phyloP scores from a whole-genome alignment of 2,797 vertebrate genomes.

The Enteromius paludinosus region DNA sequence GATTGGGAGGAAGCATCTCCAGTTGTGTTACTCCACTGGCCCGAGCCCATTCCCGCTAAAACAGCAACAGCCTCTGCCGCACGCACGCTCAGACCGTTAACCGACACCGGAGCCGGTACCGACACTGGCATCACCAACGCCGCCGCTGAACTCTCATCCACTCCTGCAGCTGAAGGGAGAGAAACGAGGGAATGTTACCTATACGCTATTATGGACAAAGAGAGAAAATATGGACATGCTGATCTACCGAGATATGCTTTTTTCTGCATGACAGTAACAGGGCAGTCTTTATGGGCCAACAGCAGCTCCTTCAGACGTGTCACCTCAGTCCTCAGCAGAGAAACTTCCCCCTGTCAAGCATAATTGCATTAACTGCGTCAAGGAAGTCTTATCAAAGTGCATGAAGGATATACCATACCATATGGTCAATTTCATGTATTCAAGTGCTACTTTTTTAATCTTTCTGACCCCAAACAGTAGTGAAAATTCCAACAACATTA shows the following conservation, averaged over 20 bases:
- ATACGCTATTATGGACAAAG: neutral
- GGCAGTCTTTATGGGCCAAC: constrained; percentile 96
- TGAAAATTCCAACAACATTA: neutral
- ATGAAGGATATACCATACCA: neutral
- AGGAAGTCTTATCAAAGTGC: neutral
- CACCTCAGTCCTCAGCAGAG: constrained; percentile 90
- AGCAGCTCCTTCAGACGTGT: constrained; percentile 95
- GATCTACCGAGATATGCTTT: constrained; percentile 90
- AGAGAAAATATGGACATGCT: neutral
- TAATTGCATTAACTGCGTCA: constrained; percentile 12
- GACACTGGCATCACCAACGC: constrained; percentile 65
- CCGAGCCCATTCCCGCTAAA: constrained; percentile 90
- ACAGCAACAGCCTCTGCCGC: constrained; percentile 93
- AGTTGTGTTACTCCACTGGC: constrained; percentile 82
- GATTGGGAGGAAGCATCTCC: constrained; percentile 86
- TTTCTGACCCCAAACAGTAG: neutral
- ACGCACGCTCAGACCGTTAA: constrained; percentile 88
- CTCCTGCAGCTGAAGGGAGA: constrained; percentile 77
- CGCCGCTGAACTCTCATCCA: constrained; percentile 79
- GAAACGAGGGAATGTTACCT: constrained; percentile 62
- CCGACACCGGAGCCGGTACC: constrained; percentile 76
- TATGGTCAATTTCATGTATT: neutral
- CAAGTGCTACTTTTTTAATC: neutral
- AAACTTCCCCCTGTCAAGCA: constrained; percentile 88
- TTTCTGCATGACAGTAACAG: constrained; percentile 95